Conservation (phyloP, 92 coral and sea anemone species). For the Phenganax marumi region DNA sequence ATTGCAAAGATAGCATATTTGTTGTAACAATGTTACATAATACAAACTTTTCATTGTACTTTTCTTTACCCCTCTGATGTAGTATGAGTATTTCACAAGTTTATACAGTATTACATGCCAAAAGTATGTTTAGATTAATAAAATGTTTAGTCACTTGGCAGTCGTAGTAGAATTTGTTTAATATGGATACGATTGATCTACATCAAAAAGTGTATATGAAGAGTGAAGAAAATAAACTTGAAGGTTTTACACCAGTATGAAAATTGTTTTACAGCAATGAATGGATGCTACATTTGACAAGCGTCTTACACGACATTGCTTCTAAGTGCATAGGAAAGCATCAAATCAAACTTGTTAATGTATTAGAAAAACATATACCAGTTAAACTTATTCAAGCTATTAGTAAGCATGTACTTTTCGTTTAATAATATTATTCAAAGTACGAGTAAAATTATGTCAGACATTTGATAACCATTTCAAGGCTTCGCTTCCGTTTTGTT, state of each 20-base stretch:
- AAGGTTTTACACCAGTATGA: conserved; percentile 27
- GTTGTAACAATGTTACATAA: not conserved
- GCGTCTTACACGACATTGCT: conserved; percentile 8
- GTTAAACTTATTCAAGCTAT: not conserved
- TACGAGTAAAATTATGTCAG: not conserved
- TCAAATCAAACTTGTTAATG: conserved; percentile 5
- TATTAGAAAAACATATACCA: not conserved
- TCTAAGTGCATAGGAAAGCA: conserved; percentile 8
- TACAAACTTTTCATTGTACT: not conserved
- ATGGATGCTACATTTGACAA: conserved; percentile 8
- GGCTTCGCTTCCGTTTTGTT: conserved; percentile 17
- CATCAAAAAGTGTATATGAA: conserved; percentile 5
- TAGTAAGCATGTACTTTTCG: not conserved
- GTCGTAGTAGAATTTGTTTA: not conserved
- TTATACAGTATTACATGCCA: not conserved
- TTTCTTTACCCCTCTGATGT: not conserved
- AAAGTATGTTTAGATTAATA: not conserved
- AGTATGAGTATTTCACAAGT: conserved; percentile 1
- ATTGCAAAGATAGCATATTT: not conserved
- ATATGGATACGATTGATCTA: conserved; percentile 18
- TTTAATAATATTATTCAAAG: not conserved
- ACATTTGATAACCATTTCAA: not conserved
- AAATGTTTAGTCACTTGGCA: conserved; percentile 24
- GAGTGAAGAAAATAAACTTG: conserved; percentile 5
- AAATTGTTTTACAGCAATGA: not conserved